Conservation (phyloP, 2,888 invertebrate genomes). For the Caenorhabditis wallacei region DNA sequence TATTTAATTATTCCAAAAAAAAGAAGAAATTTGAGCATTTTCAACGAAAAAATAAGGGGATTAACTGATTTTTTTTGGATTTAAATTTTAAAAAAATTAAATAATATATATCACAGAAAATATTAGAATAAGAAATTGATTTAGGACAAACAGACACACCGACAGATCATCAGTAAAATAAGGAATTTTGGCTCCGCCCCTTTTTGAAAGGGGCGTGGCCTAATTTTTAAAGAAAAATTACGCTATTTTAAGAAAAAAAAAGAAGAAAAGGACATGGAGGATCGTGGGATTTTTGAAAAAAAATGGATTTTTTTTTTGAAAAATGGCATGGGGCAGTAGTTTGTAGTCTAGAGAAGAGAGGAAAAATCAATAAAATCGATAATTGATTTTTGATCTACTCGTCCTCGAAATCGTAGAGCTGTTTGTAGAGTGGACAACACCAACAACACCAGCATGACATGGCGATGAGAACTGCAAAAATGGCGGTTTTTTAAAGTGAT, state of each 20-base stretch:
- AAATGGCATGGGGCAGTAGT: constrained; percentile 8
- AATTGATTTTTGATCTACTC: constrained; percentile 58
- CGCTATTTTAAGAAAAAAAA: constrained; percentile 7
- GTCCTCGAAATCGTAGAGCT: constrained; percentile 81
- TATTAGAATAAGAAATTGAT: background rate
- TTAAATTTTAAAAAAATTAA: background rate
- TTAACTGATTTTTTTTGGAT: too few relatives aligned
- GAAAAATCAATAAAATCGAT: too few relatives aligned
- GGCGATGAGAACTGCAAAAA: constrained; percentile 80
- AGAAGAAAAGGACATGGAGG: constrained; percentile 17
- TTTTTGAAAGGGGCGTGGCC: background rate
- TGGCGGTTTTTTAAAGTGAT: background rate
- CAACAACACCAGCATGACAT: constrained; percentile 83
- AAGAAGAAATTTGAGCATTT: too few relatives aligned
- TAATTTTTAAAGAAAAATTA: constrained; percentile 14
- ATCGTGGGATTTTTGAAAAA: constrained; percentile 15
- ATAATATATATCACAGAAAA: constrained; percentile 27
- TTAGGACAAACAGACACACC: constrained; percentile 29
- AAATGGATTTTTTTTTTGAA: background rate
- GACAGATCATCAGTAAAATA: constrained; percentile 53
- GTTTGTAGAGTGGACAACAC: constrained; percentile 83
- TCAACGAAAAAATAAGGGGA: too few relatives aligned
- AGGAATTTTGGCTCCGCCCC: background rate
- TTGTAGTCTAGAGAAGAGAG: background rate
- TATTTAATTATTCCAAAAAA: too few relatives aligned